phyloP scores from a whole-genome alignment of 2,888 invertebrate genomes.

The Dicyrtoma fusca region DNA sequence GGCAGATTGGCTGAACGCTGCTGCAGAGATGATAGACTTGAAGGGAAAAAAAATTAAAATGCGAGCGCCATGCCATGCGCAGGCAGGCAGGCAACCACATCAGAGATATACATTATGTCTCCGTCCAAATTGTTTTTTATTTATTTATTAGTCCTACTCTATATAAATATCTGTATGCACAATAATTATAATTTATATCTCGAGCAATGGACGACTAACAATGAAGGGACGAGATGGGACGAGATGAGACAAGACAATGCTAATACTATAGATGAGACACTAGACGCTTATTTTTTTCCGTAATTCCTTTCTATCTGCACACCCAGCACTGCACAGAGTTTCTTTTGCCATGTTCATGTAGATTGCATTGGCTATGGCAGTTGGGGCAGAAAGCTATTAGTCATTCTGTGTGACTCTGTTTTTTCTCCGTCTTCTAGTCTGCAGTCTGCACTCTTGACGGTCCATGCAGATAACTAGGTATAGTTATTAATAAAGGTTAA shows the following conservation, averaged over 20 bases:
- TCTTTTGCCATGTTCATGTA: not conserved
- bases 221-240: not conserved
- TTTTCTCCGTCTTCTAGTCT: slow-evolving; percentile 7
- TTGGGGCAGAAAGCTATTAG: slow-evolving; percentile 26
- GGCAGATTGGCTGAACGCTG: not conserved
- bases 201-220: not conserved
- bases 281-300: slow-evolving; percentile 7
- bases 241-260: not conserved
- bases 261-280: not conserved
- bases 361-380: slow-evolving; percentile 8
- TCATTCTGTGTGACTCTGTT: slow-evolving; percentile 15
- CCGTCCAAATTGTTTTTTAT: not conserved
- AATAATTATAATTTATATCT: not conserved
- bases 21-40: not conserved
- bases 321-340: not conserved
- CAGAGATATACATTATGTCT: not conserved
- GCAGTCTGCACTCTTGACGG: not conserved
- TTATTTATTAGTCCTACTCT: not conserved
- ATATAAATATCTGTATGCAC: not conserved
- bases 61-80: slow-evolving; percentile 13
- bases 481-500: too few relatives aligned
- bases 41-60: slow-evolving; percentile 4
- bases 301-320: not conserved
- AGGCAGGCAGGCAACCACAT: not conserved
- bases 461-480: too few relatives aligned